phyloP scores from a whole-genome alignment of 92 coral and sea anemone genomes.

The Siderastrea radians region DNA sequence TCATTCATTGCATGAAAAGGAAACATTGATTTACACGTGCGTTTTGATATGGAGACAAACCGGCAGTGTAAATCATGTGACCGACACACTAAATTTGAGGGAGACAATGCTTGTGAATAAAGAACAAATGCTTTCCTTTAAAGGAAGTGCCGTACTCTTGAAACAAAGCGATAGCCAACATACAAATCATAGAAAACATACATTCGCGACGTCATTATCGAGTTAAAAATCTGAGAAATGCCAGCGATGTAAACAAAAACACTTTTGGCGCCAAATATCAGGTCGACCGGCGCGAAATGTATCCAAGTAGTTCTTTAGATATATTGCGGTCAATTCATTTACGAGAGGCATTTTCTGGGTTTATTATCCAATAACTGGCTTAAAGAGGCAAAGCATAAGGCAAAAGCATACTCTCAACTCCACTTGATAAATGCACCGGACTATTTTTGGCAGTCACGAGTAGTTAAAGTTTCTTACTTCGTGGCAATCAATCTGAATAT shows the following conservation, averaged over 20 bases:
- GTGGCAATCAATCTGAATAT: not conserved
- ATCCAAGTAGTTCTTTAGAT: not conserved
- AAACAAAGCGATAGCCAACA: not conserved
- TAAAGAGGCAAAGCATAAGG: no score
- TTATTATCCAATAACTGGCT: not conserved
- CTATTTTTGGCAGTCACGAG: not conserved
- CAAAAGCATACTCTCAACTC: no score
- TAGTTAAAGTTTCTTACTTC: no score
- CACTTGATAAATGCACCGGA: no score
- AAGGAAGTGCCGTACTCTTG: not conserved
- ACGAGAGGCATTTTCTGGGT: not conserved
- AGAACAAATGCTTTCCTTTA: not conserved
- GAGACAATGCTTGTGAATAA: not conserved
- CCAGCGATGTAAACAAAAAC: not conserved
- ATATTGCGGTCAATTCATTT: not conserved
- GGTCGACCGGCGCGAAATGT: not conserved
- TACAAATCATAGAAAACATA: not conserved
- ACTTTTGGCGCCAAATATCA: constrained; percentile 10
- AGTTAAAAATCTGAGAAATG: not conserved
- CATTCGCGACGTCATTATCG: not conserved
- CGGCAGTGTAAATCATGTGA: no score
- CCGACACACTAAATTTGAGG: not conserved
- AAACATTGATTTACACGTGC: no score
- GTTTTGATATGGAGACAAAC: no score
- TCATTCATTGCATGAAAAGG: no score